Evolutionary conservation across 2,797 vertebrate genomes (phyloP).

Genomic region (Cossypha polioptera): DNA sequence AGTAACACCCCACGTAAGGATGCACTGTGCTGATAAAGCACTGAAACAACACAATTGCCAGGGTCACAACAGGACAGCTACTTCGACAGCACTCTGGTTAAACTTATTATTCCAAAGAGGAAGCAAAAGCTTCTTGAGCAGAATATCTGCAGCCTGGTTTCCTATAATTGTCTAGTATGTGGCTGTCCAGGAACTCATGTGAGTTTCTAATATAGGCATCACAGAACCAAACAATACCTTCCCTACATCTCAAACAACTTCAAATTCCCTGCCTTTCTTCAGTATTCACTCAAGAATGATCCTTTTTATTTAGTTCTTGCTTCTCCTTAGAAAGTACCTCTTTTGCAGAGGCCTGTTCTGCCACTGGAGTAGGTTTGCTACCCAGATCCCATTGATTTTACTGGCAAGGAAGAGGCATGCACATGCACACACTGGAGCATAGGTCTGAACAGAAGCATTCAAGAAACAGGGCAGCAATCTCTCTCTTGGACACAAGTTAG

Average conservation of each 20-base stretch:
- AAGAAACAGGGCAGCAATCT: not conserved
- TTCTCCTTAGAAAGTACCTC: not conserved
- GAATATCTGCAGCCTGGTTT: not conserved
- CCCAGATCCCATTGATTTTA: not conserved
- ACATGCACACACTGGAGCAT: not conserved
- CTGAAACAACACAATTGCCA: not conserved
- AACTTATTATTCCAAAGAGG: not conserved
- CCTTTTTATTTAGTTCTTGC: not conserved
- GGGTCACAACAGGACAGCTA: not conserved
- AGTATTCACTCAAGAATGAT: not conserved
- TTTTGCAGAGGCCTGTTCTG: not conserved
- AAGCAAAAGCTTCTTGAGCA: not conserved
- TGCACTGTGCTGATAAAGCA: not conserved
- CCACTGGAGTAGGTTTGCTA: not conserved
- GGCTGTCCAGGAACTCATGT: not conserved
- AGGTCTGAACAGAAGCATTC: not conserved
- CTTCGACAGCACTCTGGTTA: not conserved
- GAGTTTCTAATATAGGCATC: not conserved
- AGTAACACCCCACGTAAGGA: not conserved
- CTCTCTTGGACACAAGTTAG: not conserved
- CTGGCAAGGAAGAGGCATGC: rapidly evolving
- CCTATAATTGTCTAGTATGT: not conserved
- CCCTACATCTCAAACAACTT: not conserved
- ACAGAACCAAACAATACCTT: not conserved
- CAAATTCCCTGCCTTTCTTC: not conserved